Conservation (phyloP, 2,113 vertebrate genomes). For the Marcusenius ussheri region DNA sequence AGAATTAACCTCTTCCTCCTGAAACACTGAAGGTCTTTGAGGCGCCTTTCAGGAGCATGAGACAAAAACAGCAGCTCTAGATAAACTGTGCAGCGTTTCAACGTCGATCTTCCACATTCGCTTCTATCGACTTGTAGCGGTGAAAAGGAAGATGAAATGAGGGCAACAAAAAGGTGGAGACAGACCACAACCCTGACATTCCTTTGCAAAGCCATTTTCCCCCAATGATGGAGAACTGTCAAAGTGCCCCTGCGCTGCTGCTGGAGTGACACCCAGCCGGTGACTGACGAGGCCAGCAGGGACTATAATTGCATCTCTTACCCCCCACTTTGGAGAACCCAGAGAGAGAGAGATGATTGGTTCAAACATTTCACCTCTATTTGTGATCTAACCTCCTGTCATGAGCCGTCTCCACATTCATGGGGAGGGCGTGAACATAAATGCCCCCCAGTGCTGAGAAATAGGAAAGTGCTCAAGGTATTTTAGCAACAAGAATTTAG, state of each 20-base stretch:
- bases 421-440: background rate
- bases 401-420: background rate
- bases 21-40: background rate
- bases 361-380: slow-evolving; percentile 41
- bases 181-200: slow-evolving; percentile 26
- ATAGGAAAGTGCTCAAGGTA: background rate
- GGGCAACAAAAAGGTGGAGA: slow-evolving; percentile 11
- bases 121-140: background rate
- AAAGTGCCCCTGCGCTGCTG: slow-evolving; percentile 40
- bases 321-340: slow-evolving; percentile 40
- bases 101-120: background rate
- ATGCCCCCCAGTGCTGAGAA: background rate
- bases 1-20: background rate
- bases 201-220: slow-evolving; percentile 40
- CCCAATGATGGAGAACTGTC: slow-evolving; percentile 34
- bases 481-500: background rate
- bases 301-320: slow-evolving; percentile 53
- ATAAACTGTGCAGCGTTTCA: background rate
- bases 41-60: background rate
- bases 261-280: slow-evolving; percentile 36
- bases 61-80: background rate
- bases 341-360: slow-evolving; percentile 47
- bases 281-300: slow-evolving; percentile 56
- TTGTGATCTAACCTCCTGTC: background rate
- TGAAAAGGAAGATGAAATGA: background rate